Evolutionary conservation across 1,140 invertebrate genomes (phyloP).

Genomic region (Galleria mellonella): DNA sequence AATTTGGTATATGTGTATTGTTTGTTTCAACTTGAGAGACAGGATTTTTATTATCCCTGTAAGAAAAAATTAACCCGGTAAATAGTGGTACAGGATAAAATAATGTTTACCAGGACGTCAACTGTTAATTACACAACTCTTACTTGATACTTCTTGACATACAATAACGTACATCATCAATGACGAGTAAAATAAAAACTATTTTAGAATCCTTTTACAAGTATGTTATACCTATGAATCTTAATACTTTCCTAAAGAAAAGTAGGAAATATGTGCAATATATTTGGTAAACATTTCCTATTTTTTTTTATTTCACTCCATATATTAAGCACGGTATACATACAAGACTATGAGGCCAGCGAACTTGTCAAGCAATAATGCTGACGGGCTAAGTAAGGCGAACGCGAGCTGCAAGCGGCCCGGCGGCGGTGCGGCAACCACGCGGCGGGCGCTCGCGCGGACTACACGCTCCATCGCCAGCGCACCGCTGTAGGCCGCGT

Average conservation of each 20-base stretch:
- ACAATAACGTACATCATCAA: too few species aligned
- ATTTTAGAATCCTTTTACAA: too few species aligned
- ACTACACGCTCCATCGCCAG: background rate
- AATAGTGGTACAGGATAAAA: too few species aligned
- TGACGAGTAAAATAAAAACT: too few species aligned
- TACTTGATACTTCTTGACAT: too few species aligned
- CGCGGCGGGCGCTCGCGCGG: background rate
- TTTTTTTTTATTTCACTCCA: background rate
- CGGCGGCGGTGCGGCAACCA: background rate
- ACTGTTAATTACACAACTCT: too few species aligned
- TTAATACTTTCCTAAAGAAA: background rate
- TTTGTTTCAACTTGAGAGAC: too few species aligned
- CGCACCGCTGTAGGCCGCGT: constrained; percentile 11
- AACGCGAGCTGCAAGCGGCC: constrained; percentile 20
- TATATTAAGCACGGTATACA: constrained; percentile 5
- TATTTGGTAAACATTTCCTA: background rate
- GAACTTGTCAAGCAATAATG: constrained; percentile 23
- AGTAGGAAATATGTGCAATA: background rate
- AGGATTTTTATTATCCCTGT: too few species aligned
- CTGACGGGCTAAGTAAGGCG: constrained; percentile 23
- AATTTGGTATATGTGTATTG: too few species aligned
- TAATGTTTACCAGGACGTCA: too few species aligned
- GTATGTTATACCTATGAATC: too few species aligned
- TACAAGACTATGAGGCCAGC: constrained; percentile 28
- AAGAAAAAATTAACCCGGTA: too few species aligned